These are phyloP conservation scores for Saguinus midas DNA, from an alignment of 2,113 vertebrate species.

Conservation along the genomic window DNA sequence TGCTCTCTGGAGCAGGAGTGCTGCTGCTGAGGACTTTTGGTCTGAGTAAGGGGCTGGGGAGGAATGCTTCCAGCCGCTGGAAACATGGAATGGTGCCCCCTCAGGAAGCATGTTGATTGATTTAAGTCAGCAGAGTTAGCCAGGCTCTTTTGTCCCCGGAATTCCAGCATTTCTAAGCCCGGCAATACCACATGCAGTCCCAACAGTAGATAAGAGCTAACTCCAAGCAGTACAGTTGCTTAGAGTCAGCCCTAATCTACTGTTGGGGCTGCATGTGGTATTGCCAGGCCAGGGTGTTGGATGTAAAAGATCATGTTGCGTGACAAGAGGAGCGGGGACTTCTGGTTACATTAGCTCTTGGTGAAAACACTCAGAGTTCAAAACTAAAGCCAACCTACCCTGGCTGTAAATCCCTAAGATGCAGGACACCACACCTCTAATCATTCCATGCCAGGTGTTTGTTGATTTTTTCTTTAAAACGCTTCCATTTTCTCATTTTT, in stretches of 20 bases:
- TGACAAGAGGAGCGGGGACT: neutral
- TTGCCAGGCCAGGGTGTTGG: neutral
- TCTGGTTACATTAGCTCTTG: neutral
- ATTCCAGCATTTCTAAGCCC: neutral
- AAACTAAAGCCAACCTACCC: neutral
- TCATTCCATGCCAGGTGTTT: conserved; percentile 5
- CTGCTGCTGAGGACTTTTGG: neutral
- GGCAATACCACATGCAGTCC: too few species aligned
- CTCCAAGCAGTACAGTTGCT: neutral
- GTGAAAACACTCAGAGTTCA: neutral
- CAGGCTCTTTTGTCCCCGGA: neutral
- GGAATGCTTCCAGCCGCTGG: neutral
- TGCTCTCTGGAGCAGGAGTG: neutral
- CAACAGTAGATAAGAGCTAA: too few species aligned
- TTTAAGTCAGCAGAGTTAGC: neutral
- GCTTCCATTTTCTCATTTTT: neutral
- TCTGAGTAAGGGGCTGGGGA: neutral
- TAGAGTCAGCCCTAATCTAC: neutral
- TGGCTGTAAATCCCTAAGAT: neutral
- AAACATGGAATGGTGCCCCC: neutral
- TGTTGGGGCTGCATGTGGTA: neutral
- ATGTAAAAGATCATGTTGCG: neutral
- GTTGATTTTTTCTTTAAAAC: conserved; percentile 52
- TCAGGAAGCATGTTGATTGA: neutral
- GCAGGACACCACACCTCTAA: neutral